A percentile compares a stretch with the other conserved stretches of the same genome.
Evolutionary conservation across 2,888 invertebrate genomes (phyloP).

Genomic region (Nysson spinosus): DNA sequence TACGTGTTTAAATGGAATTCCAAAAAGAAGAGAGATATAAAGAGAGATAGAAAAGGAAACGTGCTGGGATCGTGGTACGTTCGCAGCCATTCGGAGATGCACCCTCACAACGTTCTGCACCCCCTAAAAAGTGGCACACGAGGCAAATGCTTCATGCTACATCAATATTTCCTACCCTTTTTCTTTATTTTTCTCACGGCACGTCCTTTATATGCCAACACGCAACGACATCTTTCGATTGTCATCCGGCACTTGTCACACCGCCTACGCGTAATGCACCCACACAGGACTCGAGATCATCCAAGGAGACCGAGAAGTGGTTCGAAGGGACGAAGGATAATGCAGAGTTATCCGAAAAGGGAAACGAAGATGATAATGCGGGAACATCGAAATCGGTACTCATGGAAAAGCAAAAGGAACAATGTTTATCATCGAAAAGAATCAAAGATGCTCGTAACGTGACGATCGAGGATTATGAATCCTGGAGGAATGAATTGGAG

Average conservation of each 20-base stretch:
- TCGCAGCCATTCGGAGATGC: constrained; percentile 49
- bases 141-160: background rate
- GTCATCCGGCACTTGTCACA: constrained; percentile 1
- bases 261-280: constrained; percentile 31
- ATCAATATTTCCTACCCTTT: constrained; percentile 1
- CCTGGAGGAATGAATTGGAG: constrained; percentile 69
- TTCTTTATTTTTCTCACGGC: constrained; percentile 22
- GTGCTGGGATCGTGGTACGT: constrained; percentile 18
- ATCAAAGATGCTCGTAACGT: constrained; percentile 80
- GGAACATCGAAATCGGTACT: no score
- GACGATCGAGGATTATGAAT: constrained; percentile 86
- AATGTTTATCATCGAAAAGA: constrained; percentile 14
- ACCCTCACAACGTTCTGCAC: constrained; percentile 39
- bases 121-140: constrained; percentile 22
- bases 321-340: background rate
- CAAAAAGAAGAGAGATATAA: background rate
- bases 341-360: constrained; percentile 33
- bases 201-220: constrained; percentile 24
- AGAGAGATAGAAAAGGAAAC: background rate
- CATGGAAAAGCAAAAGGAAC: constrained; percentile 67
- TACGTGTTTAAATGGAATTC: background rate
- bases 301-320: constrained; percentile 10
- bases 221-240: constrained; percentile 9
- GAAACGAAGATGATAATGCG: no score
- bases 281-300: constrained; percentile 25